Evolutionary conservation across 2,113 vertebrate genomes (phyloP).

Genomic region (Stegastes partitus): DNA sequence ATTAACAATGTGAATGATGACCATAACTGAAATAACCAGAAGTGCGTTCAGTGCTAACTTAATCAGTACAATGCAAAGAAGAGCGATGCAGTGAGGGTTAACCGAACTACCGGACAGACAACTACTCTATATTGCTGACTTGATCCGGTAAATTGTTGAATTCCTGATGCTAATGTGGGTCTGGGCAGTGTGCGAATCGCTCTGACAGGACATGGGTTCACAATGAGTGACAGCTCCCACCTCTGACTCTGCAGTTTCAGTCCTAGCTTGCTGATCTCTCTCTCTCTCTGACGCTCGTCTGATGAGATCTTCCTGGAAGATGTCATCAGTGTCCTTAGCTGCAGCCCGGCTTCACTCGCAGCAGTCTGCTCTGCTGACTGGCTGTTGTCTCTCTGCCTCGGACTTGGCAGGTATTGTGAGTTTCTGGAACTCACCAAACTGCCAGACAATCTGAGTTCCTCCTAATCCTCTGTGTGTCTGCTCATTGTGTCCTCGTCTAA

Average conservation of each 20-base stretch:
- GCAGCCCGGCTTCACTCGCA: not conserved
- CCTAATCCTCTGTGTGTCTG: not conserved
- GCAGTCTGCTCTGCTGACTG: not conserved
- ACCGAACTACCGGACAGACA: not conserved
- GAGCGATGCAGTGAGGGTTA: not conserved
- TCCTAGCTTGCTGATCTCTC: not conserved
- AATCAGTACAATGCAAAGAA: not conserved
- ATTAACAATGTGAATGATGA: no score
- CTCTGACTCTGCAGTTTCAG: not conserved
- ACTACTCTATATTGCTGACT: not conserved
- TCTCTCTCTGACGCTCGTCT: not conserved
- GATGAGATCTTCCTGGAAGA: conserved; percentile 13
- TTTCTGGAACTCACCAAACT: conserved; percentile 14
- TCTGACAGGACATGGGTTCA: not conserved
- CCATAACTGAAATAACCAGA: no score
- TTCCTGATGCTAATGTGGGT: not conserved
- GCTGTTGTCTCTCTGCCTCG: not conserved
- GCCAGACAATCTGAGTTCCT: not conserved
- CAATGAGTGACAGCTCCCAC: not conserved
- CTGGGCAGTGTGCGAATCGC: not conserved
- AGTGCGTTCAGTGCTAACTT: not conserved
- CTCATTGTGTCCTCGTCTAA: not conserved
- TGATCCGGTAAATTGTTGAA: not conserved
- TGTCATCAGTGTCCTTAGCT: conserved; percentile 16
- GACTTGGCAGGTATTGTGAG: not conserved